These are phyloP conservation scores for Drosophila ezoana DNA, from an alignment of 2,888 invertebrate species.

Conservation along the genomic window DNA sequence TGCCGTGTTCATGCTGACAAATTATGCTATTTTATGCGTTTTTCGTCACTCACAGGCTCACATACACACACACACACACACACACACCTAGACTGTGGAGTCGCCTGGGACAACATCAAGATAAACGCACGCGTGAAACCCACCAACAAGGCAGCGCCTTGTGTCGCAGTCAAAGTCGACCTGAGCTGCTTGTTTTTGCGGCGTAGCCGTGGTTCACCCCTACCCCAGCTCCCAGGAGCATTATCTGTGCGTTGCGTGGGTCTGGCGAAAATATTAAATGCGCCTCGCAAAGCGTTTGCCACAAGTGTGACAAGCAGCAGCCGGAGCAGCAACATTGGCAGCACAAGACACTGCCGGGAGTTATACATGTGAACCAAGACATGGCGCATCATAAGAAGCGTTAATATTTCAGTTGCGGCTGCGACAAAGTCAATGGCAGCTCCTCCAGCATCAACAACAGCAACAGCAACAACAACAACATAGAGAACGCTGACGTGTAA, in stretches of 20 bases:
- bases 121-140: constrained; percentile 64
- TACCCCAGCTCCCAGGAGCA: constrained; percentile 67
- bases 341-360: constrained; percentile 15
- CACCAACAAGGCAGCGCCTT: constrained; percentile 36
- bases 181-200: constrained; percentile 67
- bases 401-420: constrained; percentile 74
- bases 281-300: constrained; percentile 53
- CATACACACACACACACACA: constrained; percentile 24
- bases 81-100: constrained; percentile 24
- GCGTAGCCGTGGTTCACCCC: constrained; percentile 33
- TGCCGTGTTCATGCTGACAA: constrained; percentile 70
- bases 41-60: constrained; percentile 54
- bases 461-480: constrained; percentile 4
- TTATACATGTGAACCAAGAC: constrained; percentile 43
- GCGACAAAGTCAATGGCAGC: constrained; percentile 48
- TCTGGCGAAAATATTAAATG: constrained; percentile 70
- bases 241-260: constrained; percentile 56
- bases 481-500: constrained; percentile 59
- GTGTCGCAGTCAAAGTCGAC: constrained; percentile 38
- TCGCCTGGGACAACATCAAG: constrained; percentile 42
- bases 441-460: constrained; percentile 5
- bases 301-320: constrained; percentile 48
- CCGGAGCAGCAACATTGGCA: constrained; percentile 12
- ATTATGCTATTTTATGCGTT: constrained; percentile 77
- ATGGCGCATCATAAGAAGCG: constrained; percentile 56